Conservation (phyloP, 2,888 invertebrate genomes). For the Philonicus albiceps region DNA sequence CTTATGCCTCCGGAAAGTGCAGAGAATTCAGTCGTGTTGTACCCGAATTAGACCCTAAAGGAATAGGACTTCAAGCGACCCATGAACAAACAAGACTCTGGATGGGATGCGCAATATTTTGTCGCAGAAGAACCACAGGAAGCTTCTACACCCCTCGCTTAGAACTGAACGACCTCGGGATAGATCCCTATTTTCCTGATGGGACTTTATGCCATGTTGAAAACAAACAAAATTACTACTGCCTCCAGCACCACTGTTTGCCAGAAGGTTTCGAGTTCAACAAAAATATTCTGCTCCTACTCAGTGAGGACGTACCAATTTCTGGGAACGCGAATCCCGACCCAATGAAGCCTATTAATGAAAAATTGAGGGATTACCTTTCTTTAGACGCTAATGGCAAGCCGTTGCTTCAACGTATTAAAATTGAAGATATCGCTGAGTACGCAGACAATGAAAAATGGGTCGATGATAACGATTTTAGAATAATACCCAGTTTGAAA, state of each 20-base stretch:
- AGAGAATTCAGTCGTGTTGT: slow-evolving; percentile 69
- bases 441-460: slow-evolving; percentile 64
- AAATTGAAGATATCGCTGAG: slow-evolving; percentile 63
- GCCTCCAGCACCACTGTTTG: slow-evolving; percentile 77
- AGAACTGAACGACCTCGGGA: slow-evolving; percentile 76
- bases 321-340: slow-evolving; percentile 71
- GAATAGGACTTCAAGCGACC: slow-evolving; percentile 77
- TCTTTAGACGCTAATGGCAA: slow-evolving; percentile 69
- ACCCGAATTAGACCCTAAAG: slow-evolving; percentile 70
- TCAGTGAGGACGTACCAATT: slow-evolving; percentile 68
- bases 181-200: slow-evolving; percentile 80
- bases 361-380: slow-evolving; percentile 68
- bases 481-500: slow-evolving; percentile 53
- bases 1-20: slow-evolving; percentile 72
- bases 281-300: slow-evolving; percentile 66
- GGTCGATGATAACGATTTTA: slow-evolving; percentile 72
- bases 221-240: slow-evolving; percentile 72
- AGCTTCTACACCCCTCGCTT: slow-evolving; percentile 79
- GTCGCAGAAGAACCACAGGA: slow-evolving; percentile 70
- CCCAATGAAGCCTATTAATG: slow-evolving; percentile 61
- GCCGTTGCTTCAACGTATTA: slow-evolving; percentile 69
- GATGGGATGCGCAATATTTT: slow-evolving; percentile 84
- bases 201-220: slow-evolving; percentile 82
- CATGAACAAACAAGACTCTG: slow-evolving; percentile 77
- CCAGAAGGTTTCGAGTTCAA: slow-evolving; percentile 74